A percentile compares a stretch with the other conserved stretches of the same genome.
Evolutionary conservation across 1,140 invertebrate genomes (phyloP).

Genomic region (Pachyrhynchus sulphureomaculatus): DNA sequence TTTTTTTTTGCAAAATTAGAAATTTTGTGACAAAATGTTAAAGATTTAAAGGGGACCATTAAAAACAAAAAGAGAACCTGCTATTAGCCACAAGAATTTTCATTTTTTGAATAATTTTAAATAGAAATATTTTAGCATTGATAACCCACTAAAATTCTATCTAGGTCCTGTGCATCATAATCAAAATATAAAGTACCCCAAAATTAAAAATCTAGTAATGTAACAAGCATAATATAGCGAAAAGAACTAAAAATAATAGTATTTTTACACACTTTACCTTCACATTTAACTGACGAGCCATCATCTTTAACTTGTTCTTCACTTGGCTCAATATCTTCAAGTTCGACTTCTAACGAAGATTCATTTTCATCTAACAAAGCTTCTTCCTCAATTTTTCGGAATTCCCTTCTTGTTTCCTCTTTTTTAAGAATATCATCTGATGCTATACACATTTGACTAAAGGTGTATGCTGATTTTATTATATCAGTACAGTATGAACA

Average conservation of each 20-base stretch:
- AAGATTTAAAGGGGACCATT: neutral
- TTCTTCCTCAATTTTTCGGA: constrained; percentile 31
- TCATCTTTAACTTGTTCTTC: constrained; percentile 7
- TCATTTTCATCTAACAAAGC: constrained; percentile 22
- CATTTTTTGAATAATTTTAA: no score
- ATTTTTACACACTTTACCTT: constrained; percentile 13
- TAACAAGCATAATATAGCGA: no score
- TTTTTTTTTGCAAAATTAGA: no score
- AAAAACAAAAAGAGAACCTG: neutral
- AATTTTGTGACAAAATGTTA: neutral
- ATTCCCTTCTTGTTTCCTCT: constrained; percentile 24
- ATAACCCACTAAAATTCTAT: no score
- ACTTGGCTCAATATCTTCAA: constrained; percentile 9
- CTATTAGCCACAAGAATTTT: neutral
- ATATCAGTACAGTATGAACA: constrained; percentile 32
- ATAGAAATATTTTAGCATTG: no score
- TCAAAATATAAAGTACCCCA: neutral
- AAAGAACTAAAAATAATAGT: no score
- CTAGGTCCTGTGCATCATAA: neutral
- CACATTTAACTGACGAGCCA: constrained; percentile 6
- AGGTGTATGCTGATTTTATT: constrained; percentile 26
- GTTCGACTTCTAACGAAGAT: constrained; percentile 3
- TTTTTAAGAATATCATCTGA: constrained; percentile 35
- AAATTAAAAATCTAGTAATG: no score
- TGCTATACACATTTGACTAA: constrained; percentile 30